Conservation (phyloP, 2,888 invertebrate species). For the Pocota personata region DNA sequence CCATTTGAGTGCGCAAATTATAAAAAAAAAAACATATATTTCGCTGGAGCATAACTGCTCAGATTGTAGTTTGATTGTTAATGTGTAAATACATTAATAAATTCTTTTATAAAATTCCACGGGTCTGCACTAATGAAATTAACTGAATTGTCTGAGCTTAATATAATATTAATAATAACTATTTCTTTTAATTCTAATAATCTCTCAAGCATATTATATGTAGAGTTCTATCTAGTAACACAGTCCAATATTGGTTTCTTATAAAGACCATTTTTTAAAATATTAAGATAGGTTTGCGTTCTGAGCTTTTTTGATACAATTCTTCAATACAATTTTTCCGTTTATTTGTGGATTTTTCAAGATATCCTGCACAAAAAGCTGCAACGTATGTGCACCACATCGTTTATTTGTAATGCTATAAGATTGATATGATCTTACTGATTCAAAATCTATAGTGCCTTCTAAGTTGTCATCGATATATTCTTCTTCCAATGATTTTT, state of each 20-base stretch:
- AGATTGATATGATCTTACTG: conserved; percentile 8
- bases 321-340: conserved; percentile 25
- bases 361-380: conserved; percentile 62
- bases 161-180: conserved; percentile 40
- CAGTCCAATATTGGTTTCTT: conserved; percentile 18
- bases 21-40: too few relatives aligned
- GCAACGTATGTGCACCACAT: conserved; percentile 51
- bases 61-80: conserved; percentile 60
- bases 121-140: conserved; percentile 25
- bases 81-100: conserved; percentile 40
- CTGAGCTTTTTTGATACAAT: conserved; percentile 40
- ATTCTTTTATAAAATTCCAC: too few relatives aligned
- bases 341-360: conserved; percentile 25
- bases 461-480: neutral
- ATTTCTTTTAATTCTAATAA: conserved; percentile 43
- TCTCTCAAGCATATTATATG: conserved; percentile 39
- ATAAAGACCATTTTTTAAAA: conserved; percentile 30
- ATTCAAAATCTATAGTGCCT: neutral
- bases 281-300: conserved; percentile 19
- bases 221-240: neutral
- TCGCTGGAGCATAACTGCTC: conserved; percentile 66
- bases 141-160: conserved; percentile 38
- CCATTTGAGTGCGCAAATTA: too few relatives aligned
- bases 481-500: neutral
- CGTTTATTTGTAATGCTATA: conserved; percentile 27